phyloP scores from a whole-genome alignment of 2,888 invertebrate species.

The Xestia c-nigrum region DNA sequence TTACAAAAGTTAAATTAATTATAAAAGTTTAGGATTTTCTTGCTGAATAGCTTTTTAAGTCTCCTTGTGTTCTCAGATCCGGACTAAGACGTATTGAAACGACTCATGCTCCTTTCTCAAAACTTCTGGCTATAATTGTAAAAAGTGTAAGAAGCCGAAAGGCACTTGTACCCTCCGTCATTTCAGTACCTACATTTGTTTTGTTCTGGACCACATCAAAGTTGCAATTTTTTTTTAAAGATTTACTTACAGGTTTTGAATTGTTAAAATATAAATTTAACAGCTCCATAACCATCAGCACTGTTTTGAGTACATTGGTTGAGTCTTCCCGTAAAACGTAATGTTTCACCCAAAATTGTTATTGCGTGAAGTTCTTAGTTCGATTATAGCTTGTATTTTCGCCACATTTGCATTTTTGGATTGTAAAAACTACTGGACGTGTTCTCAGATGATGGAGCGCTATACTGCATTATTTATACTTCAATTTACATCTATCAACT shows the following conservation, averaged over 20 bases:
- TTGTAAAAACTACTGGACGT: background rate
- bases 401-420: background rate
- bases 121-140: background rate
- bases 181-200: background rate
- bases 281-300: background rate
- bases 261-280: too few relatives aligned
- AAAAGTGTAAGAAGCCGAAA: background rate
- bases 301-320: background rate
- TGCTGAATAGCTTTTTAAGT: background rate
- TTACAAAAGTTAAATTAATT: conserved; percentile 9
- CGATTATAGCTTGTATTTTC: background rate
- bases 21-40: conserved; percentile 1
- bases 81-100: background rate
- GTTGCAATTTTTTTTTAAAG: too few relatives aligned
- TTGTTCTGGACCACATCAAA: background rate
- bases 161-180: background rate
- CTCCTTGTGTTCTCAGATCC: background rate
- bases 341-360: background rate
- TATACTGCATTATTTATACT: background rate
- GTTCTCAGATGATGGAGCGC: background rate
- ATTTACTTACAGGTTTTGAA: too few relatives aligned
- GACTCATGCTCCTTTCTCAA: background rate
- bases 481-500: background rate
- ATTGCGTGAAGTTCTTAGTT: background rate
- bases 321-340: background rate